Percentiles rank a stretch among this genome's conserved stretches.
Conservation (phyloP, 2,888 invertebrate species). For the Pilophorus perplexus region DNA sequence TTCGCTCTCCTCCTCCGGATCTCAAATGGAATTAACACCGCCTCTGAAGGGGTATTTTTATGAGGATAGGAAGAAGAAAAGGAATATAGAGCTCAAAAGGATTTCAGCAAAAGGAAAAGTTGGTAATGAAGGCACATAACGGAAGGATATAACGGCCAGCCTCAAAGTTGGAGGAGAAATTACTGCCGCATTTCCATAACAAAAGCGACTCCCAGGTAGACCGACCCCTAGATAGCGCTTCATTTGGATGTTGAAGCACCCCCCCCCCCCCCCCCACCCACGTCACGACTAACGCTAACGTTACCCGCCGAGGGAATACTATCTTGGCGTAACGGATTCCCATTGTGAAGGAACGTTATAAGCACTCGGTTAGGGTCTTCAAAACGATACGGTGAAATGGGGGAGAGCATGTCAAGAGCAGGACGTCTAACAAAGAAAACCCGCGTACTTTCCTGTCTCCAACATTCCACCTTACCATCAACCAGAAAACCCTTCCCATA, state of each 20-base stretch:
- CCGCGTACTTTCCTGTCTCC: neutral
- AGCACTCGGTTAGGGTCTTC: conserved; percentile 13
- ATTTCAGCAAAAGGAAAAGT: conserved; percentile 15
- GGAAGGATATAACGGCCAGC: conserved; percentile 30
- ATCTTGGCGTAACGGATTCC: conserved; percentile 30
- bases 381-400: conserved; percentile 8
- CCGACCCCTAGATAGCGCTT: conserved; percentile 11
- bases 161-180: conserved; percentile 35
- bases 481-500: too few relatives aligned
- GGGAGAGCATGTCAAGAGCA: conserved; percentile 25
- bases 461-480: neutral
- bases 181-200: conserved; percentile 35
- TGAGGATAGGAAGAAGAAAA: neutral
- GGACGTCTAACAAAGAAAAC: conserved; percentile 16
- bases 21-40: conserved; percentile 6
- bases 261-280: too few relatives aligned
- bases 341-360: conserved; percentile 21
- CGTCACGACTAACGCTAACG: neutral
- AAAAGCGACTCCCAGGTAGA: conserved; percentile 16
- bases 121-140: conserved; percentile 26
- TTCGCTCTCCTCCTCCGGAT: too few relatives aligned
- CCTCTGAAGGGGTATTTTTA: conserved; percentile 3
- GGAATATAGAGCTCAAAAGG: conserved; percentile 20
- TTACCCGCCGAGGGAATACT: conserved; percentile 18
- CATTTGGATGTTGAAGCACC: conserved; percentile 26